Evolutionary conservation across 1,140 invertebrate species (phyloP).

Genomic region (Bursaphelenchus mucronatus): DNA sequence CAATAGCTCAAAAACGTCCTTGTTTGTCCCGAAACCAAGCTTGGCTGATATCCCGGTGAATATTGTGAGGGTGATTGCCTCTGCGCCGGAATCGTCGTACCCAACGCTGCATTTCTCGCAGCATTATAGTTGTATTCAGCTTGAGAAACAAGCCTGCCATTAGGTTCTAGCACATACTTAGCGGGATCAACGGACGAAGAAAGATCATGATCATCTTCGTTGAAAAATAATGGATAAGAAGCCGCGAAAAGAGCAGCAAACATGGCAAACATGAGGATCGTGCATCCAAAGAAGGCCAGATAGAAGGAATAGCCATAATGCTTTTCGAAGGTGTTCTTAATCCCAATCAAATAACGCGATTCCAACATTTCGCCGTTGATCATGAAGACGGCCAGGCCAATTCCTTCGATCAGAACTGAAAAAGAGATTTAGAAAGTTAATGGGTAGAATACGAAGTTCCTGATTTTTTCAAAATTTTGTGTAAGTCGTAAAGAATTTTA

Average conservation of each 20-base stretch:
- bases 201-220: slow-evolving; percentile 7
- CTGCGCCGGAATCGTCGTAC: slow-evolving; percentile 5
- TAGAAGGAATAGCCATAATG: slow-evolving; percentile 59
- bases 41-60: slow-evolving; percentile 41
- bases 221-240: slow-evolving; percentile 47
- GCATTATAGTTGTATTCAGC: slow-evolving; percentile 25
- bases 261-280: slow-evolving; percentile 45
- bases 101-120: slow-evolving; percentile 8
- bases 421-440: neutral
- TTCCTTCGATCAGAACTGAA: slow-evolving; percentile 50
- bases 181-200: slow-evolving; percentile 1
- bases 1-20: slow-evolving; percentile 42
- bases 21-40: slow-evolving; percentile 21
- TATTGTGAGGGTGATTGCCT: slow-evolving; percentile 20
- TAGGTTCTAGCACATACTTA: slow-evolving; percentile 7
- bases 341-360: slow-evolving; percentile 55
- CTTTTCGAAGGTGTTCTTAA: slow-evolving; percentile 57
- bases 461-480: too few species aligned
- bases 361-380: slow-evolving; percentile 60
- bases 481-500: too few species aligned
- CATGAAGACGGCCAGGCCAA: slow-evolving; percentile 54
- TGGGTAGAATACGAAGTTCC: too few species aligned
- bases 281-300: slow-evolving; percentile 46
- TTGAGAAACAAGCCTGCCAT: neutral
- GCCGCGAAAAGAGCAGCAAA: slow-evolving; percentile 45